Conservation (phyloP, 92 coral and sea anemone genomes). For the Zoanthus solanderi region DNA sequence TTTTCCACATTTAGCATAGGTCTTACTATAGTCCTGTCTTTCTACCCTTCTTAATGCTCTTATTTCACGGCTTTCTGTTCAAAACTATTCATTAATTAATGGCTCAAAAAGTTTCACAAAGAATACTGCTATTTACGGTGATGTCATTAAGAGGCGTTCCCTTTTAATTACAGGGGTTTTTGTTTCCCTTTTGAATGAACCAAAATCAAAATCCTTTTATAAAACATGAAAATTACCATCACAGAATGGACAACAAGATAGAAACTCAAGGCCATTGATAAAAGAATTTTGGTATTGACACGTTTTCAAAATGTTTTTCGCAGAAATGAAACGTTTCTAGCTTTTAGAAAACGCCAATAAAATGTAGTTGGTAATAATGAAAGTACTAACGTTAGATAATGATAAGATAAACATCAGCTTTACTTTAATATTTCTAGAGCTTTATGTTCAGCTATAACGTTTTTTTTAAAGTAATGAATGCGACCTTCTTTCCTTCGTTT, state of each 20-base stretch:
- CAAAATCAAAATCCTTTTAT: slow-evolving; percentile 9
- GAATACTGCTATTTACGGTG: slow-evolving; percentile 1
- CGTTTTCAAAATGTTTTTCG: neutral
- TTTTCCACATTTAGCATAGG: neutral
- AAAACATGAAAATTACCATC: slow-evolving; percentile 16
- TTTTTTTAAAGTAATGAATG: too few relatives aligned
- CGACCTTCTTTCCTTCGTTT: too few relatives aligned
- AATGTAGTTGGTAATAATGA: too few relatives aligned
- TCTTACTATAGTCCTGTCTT: neutral
- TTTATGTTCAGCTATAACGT: too few relatives aligned
- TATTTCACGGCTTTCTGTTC: neutral
- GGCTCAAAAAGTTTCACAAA: neutral
- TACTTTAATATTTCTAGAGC: too few relatives aligned
- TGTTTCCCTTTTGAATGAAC: slow-evolving; percentile 9
- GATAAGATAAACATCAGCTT: too few relatives aligned
- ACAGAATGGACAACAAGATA: slow-evolving; percentile 3
- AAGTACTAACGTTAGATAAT: too few relatives aligned
- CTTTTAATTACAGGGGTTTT: neutral
- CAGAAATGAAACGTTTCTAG: neutral
- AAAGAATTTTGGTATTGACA: neutral
- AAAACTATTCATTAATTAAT: neutral
- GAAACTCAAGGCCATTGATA: neutral
- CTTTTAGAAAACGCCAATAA: too few relatives aligned
- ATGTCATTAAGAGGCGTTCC: slow-evolving; percentile 30
- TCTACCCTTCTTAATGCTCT: neutral